These are phyloP conservation scores for Eidolon helvum DNA, from an alignment of 2,113 vertebrate species.

Conservation along the genomic window DNA sequence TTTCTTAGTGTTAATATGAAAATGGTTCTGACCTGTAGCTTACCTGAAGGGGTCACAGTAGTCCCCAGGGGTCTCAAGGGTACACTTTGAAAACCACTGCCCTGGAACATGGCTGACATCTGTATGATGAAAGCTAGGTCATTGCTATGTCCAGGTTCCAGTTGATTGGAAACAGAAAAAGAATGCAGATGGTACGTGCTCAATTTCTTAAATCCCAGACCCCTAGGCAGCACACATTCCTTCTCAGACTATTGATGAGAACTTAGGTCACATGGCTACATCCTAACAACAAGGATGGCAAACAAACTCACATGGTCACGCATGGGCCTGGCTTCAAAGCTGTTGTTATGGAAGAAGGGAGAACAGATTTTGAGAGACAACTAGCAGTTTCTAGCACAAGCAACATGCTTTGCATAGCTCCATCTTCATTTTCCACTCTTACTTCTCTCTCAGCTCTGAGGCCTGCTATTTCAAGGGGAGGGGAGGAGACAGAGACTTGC, in stretches of 20 bases:
- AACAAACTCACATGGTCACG: neutral
- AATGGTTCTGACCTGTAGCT: neutral
- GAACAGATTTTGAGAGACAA: neutral
- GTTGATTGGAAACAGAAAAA: neutral
- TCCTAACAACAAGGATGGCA: neutral
- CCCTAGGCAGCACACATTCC: neutral
- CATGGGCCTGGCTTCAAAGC: neutral
- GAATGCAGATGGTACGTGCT: neutral
- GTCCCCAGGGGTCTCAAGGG: neutral
- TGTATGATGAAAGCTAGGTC: neutral
- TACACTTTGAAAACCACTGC: neutral
- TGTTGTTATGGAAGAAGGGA: neutral
- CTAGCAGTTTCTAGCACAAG: neutral
- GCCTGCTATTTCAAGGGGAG: neutral
- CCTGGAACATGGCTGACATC: neutral
- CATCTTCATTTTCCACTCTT: neutral
- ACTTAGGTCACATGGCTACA: neutral
- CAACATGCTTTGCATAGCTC: neutral
- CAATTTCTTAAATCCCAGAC: neutral
- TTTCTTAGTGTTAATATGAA: neutral
- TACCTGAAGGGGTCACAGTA: neutral
- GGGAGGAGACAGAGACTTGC: fast-evolving
- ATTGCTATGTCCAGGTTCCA: neutral
- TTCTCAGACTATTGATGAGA: neutral
- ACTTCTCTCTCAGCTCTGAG: neutral